Base-by-base conservation (phyloP, 2,888 invertebrate species). In the Dryobotodes eremita region DNA sequence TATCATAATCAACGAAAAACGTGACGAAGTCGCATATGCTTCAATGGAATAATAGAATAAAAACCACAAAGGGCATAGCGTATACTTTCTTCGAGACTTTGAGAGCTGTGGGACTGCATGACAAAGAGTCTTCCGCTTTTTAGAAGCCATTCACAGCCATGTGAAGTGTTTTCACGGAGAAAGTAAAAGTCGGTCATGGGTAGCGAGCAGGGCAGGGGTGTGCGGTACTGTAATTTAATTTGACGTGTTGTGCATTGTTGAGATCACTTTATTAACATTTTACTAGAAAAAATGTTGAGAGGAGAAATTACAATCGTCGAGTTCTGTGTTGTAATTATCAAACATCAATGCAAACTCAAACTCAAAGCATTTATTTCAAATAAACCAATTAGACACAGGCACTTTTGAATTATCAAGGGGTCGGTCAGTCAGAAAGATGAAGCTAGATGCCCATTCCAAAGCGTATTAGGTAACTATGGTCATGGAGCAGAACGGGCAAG, bases 161-260 rank as follows among this genome's bases (percentile, higher is more conserved):
- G 95, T 93, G 95, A 95, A 95, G 93, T 93, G 94, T 93, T 96
- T 95, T 96, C 96, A 92, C 95, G 93, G 93, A 92, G 96, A 96
- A 96, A 96, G 96, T 96, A 96, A 96, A 95, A 96, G 96, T 93
- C 92, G 95, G 95, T 94, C 95, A 95, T 85, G 78, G 80, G 88
- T 75, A 77, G 79, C 71, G 85, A 78, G 68, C 86, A 88, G 85
- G 88, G 68, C 86, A 88, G 85, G 88, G 89, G 64, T 86, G 86
- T 53, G 64, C 75, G 13, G 15, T 75, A 86, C 77, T 86, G 75
- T 57, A 13, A 83, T 78, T 46, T 62, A 71, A 55, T 83, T 81
- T 75, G 61, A 65, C 71, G 75, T 74, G 79, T 84, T 87, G 87
- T 82, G 76, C 79, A 82, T 87, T 83, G 77, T 77, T 65, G 65